These are phyloP conservation scores for Ormyrus rosae DNA, from an alignment of 2,888 invertebrate genomes.

Conservation along the genomic window DNA sequence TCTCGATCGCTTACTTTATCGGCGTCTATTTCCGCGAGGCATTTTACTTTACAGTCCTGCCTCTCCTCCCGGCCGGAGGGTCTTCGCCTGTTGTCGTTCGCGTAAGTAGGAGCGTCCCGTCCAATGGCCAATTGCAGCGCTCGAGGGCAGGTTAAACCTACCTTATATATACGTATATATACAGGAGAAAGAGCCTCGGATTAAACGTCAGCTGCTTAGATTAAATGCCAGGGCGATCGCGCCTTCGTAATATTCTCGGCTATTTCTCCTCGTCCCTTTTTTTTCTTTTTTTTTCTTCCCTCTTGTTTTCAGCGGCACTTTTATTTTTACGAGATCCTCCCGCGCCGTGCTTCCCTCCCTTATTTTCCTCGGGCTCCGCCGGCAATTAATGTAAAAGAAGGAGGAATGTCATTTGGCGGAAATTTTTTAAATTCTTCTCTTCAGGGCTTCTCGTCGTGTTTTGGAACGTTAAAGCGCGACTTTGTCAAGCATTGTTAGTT, in stretches of 20 bases:
- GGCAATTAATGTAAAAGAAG: no score
- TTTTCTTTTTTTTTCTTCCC: neutral
- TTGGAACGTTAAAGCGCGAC: no score
- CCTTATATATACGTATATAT: constrained; percentile 8
- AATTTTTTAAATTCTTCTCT: no score
- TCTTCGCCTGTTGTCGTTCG: neutral
- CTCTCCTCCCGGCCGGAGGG: neutral
- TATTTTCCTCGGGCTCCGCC: no score
- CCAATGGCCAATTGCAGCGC: constrained; percentile 20
- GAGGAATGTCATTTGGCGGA: no score
- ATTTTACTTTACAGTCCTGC: no score
- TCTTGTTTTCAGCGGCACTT: constrained; percentile 25
- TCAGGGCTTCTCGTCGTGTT: no score
- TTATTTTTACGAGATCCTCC: no score
- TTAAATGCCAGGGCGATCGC: constrained; percentile 37
- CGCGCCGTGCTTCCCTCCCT: no score
- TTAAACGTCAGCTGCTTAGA: constrained; percentile 46
- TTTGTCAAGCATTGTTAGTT: no score
- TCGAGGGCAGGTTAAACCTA: neutral
- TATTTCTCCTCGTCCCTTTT: neutral
- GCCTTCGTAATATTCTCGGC: constrained; percentile 26
- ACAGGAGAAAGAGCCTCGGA: constrained; percentile 21
- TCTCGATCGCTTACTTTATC: no score
- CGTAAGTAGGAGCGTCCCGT: constrained; percentile 3
- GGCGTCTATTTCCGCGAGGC: no score